Evolutionary conservation across 2,888 invertebrate species (phyloP).

Genomic region (Macropis europaea): DNA sequence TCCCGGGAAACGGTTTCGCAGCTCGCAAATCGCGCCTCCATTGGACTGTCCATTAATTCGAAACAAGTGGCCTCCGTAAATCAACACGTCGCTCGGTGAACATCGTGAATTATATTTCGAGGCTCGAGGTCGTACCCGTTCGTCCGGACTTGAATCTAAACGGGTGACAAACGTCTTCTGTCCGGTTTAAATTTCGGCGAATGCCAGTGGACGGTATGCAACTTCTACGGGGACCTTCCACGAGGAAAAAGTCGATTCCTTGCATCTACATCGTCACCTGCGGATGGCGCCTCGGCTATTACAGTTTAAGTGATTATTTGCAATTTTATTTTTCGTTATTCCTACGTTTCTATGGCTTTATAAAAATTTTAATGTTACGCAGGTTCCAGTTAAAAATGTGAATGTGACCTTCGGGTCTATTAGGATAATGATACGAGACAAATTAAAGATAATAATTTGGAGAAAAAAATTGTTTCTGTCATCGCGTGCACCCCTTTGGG

Average conservation of each 20-base stretch:
- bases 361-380: too few relatives aligned
- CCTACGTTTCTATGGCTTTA: too few relatives aligned
- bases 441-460: too few relatives aligned
- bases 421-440: too few relatives aligned
- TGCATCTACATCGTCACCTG: conserved; percentile 13
- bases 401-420: too few relatives aligned
- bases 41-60: conserved; percentile 54
- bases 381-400: too few relatives aligned
- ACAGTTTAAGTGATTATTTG: conserved; percentile 24
- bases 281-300: conserved; percentile 23
- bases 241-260: conserved; percentile 15
- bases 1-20: conserved; percentile 8
- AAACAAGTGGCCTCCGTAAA: conserved; percentile 51
- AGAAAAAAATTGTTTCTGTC: too few relatives aligned
- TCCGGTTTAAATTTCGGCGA: conserved; percentile 7
- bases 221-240: conserved; percentile 14
- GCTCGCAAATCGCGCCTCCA: conserved; percentile 27
- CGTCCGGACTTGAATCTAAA: conserved; percentile 34
- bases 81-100: conserved; percentile 38
- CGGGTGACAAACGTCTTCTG: conserved; percentile 8
- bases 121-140: conserved; percentile 43
- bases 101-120: conserved; percentile 47
- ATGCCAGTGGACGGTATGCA: conserved; percentile 31
- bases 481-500: too few relatives aligned
- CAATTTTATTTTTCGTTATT: not conserved